Base-by-base conservation (phyloP, 2,888 invertebrate species). In the Eretmocerus hayati region DNA sequence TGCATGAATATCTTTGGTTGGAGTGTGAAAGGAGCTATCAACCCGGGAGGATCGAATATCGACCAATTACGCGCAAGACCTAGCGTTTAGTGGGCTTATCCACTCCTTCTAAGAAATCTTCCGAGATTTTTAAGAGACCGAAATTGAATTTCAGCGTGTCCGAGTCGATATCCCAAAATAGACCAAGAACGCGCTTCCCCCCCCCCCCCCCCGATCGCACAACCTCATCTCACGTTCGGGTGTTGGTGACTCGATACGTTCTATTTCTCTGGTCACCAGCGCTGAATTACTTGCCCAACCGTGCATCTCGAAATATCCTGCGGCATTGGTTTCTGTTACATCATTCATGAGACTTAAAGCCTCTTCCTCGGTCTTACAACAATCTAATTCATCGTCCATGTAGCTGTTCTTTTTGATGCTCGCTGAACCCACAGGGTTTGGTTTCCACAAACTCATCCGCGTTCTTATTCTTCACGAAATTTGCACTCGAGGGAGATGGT, bases 31-130 rank as follows among this genome's bases (percentile, higher is more conserved):
- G 41, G 41, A 1, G 13, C n/a, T 11, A 38, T 4, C 11, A 45
- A 16, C 9, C 45, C 38, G 2, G 39, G 18, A 15, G 45, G 45
- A 16, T 45, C 45, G 32, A 19, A 45, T 13, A 45, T 31, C 8
- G 38, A 38, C 31, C 35, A 1, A 31, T 15, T 22, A 45, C n/a
- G 9, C 31, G 16, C 4, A 38, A 32, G 22, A 39, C 31, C 39
- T 45, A 16, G 11, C 39, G n/a, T 38, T 45, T 37, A 11, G 31
- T 45, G 20, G 38, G 30, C 2, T 4, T 5, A 11, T 16, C 5
- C 16, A 15, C 19, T 2, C 36, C 44, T n/a, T 3, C 9, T 13
- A 3, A 9, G 4, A 31, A 35, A 3, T 45, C 21, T 16, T 15
- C 5, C 11, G 38, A 2, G 19, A 45, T 21, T 32, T 45, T 45